Evolutionary conservation across 2,888 invertebrate genomes (phyloP).

Genomic region (Acronicta leporina): DNA sequence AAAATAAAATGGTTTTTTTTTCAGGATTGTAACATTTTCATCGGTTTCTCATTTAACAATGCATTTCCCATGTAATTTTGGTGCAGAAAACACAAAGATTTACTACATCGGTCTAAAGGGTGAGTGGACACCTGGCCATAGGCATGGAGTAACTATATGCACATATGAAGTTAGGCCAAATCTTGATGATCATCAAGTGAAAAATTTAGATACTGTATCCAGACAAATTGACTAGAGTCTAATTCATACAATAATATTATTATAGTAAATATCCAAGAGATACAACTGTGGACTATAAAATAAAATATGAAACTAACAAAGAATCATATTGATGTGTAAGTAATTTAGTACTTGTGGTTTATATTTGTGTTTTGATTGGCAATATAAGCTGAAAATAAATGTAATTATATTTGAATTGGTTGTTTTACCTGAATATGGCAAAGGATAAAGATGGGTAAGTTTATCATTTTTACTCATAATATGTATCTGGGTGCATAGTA

Average conservation of each 20-base stretch:
- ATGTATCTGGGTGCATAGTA: too few relatives aligned
- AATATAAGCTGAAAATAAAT: neutral
- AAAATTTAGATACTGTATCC: slow-evolving; percentile 90
- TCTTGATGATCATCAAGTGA: slow-evolving; percentile 94
- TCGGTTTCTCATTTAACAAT: slow-evolving; percentile 96
- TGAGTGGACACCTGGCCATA: slow-evolving; percentile 95
- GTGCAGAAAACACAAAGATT: slow-evolving; percentile 94
- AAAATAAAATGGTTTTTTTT: slow-evolving; percentile 61
- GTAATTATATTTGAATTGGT: neutral
- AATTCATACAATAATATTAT: slow-evolving; percentile 7
- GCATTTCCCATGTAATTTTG: slow-evolving; percentile 97
- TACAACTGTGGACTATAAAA: neutral
- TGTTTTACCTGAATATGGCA: too few relatives aligned
- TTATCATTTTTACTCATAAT: too few relatives aligned
- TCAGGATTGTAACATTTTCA: slow-evolving; percentile 97
- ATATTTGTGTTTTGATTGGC: neutral
- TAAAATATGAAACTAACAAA: neutral
- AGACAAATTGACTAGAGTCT: slow-evolving; percentile 85
- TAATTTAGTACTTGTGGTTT: slow-evolving; percentile 11
- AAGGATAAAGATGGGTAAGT: too few relatives aligned
- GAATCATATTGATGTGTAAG: slow-evolving; percentile 23
- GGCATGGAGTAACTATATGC: slow-evolving; percentile 97
- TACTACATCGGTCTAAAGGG: slow-evolving; percentile 98
- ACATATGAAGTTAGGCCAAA: slow-evolving; percentile 96
- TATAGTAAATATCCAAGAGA: neutral